Conservation (phyloP, 2,113 vertebrate species). For the Malurus alboscapulatus region DNA sequence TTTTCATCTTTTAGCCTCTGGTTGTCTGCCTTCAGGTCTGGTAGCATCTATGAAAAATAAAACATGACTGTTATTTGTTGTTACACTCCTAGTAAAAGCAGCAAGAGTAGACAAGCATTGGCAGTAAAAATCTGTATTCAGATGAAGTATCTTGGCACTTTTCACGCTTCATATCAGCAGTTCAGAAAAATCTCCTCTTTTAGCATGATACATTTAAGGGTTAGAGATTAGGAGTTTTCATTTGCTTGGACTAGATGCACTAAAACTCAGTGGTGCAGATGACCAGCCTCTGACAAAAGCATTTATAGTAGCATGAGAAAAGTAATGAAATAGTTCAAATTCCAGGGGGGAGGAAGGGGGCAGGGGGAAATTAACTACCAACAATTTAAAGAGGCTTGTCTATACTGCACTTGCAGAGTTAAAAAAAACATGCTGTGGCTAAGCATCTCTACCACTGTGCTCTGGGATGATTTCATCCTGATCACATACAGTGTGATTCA, state of each 20-base stretch:
- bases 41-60: slow-evolving; percentile 85
- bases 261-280: background rate
- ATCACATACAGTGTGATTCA: slow-evolving; percentile 31
- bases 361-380: background rate
- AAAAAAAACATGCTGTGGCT: slow-evolving; percentile 14
- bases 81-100: background rate
- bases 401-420: background rate
- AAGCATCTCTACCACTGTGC: slow-evolving; percentile 9
- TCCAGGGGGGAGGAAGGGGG: background rate
- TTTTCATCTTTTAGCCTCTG: slow-evolving; percentile 99
- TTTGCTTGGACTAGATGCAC: background rate
- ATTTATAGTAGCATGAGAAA: background rate
- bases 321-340: slow-evolving; percentile 24
- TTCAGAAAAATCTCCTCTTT: background rate
- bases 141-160: background rate
- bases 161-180: background rate
- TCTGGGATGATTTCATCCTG: background rate
- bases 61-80: slow-evolving; percentile 18
- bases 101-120: background rate
- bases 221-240: background rate
- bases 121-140: background rate
- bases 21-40: slow-evolving; percentile 99
- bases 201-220: background rate
- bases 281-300: slow-evolving; percentile 28
- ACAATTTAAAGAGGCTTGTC: background rate